Evolutionary conservation across 2,888 invertebrate genomes (phyloP), one percentile per base, ranked within the genome.

Genomic region (Diadegma fenestrale): DNA sequence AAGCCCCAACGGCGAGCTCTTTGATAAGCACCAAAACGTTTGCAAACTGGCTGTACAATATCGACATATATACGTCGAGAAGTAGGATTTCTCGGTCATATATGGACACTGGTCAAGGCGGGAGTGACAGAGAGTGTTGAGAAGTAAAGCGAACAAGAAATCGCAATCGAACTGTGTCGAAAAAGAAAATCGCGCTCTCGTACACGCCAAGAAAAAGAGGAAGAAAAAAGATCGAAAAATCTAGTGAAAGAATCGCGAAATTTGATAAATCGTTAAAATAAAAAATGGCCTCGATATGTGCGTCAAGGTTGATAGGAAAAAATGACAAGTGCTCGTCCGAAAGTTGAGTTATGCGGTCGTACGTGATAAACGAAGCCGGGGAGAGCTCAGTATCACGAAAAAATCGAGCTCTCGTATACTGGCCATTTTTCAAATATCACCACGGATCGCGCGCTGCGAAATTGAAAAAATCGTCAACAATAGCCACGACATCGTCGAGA

Each of bases 1-100:
- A 92, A 90, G 88, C 89, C 87, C 83, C 87, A 89, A 86, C 87
- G 82, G 88, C 86, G 88, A 88, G 88, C 86, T 68, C 58, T 51
- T 87, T 80, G 91, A 91, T 91, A 91, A 91, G 88, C 76, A 10
- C 82, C 85, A 66, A 85, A 85, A 85, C 78, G 78, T 48, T 79
- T 48, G 78, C 45, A 48, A 81, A 81, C 41, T 69, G 48, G 51
- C 48, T 77, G 22, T 19, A 58, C 61, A 66, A 66, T 45, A 73
- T 33, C 12, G 26, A 68, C n/a, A 43, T 51, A 48, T 51, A 26
- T 66, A 41, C 22, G 14, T n/a, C 22, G 12, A 37, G 37, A 33
- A 51, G n/a, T 64, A 48, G 51, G 14, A 33, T 63, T 41, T 64
- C 51, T 80, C 41, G 80, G 54, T 80, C 80, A 66, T 72, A 80